A percentile compares a stretch with the other conserved stretches of the same genome.
Evolutionary conservation across 2,888 invertebrate species (phyloP).

Genomic region (Brachycybe producta): DNA sequence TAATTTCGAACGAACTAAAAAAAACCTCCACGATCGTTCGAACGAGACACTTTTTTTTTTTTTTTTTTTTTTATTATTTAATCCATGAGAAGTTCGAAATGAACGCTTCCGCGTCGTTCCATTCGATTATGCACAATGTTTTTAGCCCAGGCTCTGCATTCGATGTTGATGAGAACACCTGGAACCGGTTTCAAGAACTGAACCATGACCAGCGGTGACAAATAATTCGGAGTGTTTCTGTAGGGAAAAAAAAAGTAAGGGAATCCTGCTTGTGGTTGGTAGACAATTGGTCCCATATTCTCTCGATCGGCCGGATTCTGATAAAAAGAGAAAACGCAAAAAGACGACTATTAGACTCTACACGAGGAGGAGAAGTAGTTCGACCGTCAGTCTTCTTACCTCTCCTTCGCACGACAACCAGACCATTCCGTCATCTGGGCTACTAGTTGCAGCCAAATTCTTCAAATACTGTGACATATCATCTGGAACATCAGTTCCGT

Average conservation of each 20-base stretch:
- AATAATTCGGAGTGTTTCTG: slow-evolving; percentile 67
- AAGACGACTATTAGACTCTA: too few species aligned
- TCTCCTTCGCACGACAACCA: slow-evolving; percentile 93
- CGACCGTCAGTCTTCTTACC: too few species aligned
- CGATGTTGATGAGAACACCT: slow-evolving; percentile 80
- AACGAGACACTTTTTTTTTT: too few species aligned
- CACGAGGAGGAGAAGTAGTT: too few species aligned
- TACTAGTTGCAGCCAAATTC: neutral
- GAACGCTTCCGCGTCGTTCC: slow-evolving; percentile 81
- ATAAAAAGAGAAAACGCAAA: slow-evolving; percentile 16
- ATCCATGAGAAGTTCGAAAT: slow-evolving; percentile 89
- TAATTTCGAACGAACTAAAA: too few species aligned
- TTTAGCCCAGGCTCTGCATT: slow-evolving; percentile 85
- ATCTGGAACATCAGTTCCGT: slow-evolving; percentile 52
- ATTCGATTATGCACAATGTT: slow-evolving; percentile 75
- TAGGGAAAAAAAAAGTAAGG: slow-evolving; percentile 76
- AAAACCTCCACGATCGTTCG: too few species aligned
- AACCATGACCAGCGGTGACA: slow-evolving; percentile 79
- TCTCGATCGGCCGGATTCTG: slow-evolving; percentile 78
- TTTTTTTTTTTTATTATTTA: too few species aligned
- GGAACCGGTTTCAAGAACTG: slow-evolving; percentile 71
- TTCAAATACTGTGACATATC: slow-evolving; percentile 52
- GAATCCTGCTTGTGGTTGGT: slow-evolving; percentile 60
- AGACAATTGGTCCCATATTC: slow-evolving; percentile 80
- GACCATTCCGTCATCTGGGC: slow-evolving; percentile 45